Conservation (phyloP, 2,888 invertebrate genomes). For the Xestia c-nigrum region DNA sequence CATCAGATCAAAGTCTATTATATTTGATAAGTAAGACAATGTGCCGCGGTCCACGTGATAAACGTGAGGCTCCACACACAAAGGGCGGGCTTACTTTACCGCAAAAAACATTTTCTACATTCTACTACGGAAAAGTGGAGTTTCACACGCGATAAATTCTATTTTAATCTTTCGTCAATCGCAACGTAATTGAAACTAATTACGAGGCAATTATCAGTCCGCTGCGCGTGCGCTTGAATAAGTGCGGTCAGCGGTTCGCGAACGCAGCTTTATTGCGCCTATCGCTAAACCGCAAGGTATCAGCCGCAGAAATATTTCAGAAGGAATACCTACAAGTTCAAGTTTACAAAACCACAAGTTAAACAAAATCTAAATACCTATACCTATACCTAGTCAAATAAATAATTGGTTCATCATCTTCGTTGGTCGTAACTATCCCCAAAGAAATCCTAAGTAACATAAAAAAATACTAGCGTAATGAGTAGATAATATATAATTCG, state of each 20-base stretch:
- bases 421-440: not conserved
- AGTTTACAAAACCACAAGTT: slow-evolving; percentile 16
- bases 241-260: slow-evolving; percentile 57
- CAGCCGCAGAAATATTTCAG: slow-evolving; percentile 1
- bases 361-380: not conserved
- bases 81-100: slow-evolving; percentile 75
- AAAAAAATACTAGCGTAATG: not conserved
- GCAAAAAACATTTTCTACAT: slow-evolving; percentile 85
- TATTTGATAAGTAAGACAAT: slow-evolving; percentile 80
- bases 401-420: not conserved
- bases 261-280: slow-evolving; percentile 25
- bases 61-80: slow-evolving; percentile 80
- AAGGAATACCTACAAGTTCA: slow-evolving; percentile 4
- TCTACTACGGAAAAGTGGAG: slow-evolving; percentile 84
- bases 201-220: slow-evolving; percentile 77
- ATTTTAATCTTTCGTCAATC: slow-evolving; percentile 89
- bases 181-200: slow-evolving; percentile 85
- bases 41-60: slow-evolving; percentile 81
- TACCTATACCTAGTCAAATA: slow-evolving; percentile 10
- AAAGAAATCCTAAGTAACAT: not conserved
- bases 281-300: slow-evolving; percentile 38
- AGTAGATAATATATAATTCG: not conserved
- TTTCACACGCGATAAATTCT: slow-evolving; percentile 87
- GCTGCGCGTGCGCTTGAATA: slow-evolving; percentile 72
- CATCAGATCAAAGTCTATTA: slow-evolving; percentile 79